A percentile compares a stretch with the other conserved stretches of the same genome.
Conservation (phyloP, 1,140 invertebrate species). For the Sweltsa coloradensis region DNA sequence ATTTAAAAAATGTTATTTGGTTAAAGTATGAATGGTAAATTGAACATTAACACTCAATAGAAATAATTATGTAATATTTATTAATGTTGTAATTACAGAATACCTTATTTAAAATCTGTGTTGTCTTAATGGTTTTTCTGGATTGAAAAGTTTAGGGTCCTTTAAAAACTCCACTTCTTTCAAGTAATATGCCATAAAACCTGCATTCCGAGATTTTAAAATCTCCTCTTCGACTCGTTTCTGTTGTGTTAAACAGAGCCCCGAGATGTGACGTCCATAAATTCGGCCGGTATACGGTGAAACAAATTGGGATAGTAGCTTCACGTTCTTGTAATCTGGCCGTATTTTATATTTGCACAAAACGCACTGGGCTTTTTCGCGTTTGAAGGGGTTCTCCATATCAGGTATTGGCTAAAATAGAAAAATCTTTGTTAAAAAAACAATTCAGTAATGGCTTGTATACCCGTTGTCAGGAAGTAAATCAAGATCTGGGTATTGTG, state of each 20-base stretch:
- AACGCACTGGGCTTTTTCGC: constrained; percentile 61
- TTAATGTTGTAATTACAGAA: no score
- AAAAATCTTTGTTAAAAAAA: no score
- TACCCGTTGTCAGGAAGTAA: no score
- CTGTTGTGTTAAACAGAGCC: constrained; percentile 67
- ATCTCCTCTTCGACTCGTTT: constrained; percentile 55
- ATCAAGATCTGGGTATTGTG: no score
- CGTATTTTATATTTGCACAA: constrained; percentile 75
- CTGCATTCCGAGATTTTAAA: constrained; percentile 50
- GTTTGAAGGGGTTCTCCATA: constrained; percentile 73
- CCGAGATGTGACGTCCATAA: constrained; percentile 86
- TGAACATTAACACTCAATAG: neutral
- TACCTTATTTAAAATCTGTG: constrained; percentile 56
- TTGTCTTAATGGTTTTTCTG: constrained; percentile 63
- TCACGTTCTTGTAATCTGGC: constrained; percentile 86
- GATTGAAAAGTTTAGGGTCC: constrained; percentile 80
- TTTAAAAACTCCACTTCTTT: constrained; percentile 64
- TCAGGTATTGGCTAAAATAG: constrained; percentile 29
- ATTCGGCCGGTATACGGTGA: constrained; percentile 83
- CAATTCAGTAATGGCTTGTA: no score
- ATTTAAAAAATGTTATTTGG: neutral
- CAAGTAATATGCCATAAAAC: constrained; percentile 60
- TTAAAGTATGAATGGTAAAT: neutral
- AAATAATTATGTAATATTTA: no score
- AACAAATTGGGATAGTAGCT: constrained; percentile 87